These are phyloP conservation scores for Machimus atricapillus DNA, from an alignment of 2,888 invertebrate genomes.

Conservation along the genomic window DNA sequence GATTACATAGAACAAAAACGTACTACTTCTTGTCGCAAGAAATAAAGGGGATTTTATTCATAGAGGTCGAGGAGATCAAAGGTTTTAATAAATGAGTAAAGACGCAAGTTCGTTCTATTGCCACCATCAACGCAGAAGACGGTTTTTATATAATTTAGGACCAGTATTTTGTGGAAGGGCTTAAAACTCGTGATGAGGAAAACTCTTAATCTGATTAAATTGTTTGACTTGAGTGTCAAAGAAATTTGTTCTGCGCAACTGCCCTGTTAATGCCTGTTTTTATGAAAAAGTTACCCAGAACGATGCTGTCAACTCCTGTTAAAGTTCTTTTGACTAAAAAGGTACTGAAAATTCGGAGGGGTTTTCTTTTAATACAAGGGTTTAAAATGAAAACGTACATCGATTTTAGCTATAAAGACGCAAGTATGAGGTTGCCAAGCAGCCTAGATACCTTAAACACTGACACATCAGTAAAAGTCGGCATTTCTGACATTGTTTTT, in stretches of 20 bases:
- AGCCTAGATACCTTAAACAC: background rate
- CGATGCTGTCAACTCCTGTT: background rate
- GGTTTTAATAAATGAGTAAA: background rate
- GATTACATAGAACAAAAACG: background rate
- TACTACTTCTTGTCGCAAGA: background rate
- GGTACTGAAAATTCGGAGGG: background rate
- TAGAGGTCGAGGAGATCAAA: background rate
- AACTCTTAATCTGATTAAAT: slow-evolving; percentile 15
- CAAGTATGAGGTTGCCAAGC: background rate
- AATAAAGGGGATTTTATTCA: background rate
- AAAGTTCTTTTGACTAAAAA: slow-evolving; percentile 1
- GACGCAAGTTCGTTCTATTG: background rate
- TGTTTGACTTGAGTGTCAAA: slow-evolving; percentile 18
- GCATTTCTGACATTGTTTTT: background rate
- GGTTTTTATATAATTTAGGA: background rate
- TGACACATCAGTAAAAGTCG: background rate
- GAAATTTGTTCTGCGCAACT: slow-evolving; percentile 16
- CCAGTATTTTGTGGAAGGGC: background rate
- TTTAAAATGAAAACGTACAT: background rate
- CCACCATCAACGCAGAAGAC: background rate
- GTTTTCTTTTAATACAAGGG: background rate
- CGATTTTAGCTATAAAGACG: background rate
- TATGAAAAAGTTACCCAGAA: slow-evolving; percentile 12
- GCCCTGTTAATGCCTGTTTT: background rate
- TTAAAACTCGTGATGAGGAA: background rate